A percentile compares a stretch with the other conserved stretches of the same genome.
These are phyloP conservation scores for Synergus umbraculus DNA, from an alignment of 2,888 invertebrate genomes.

Conservation along the genomic window DNA sequence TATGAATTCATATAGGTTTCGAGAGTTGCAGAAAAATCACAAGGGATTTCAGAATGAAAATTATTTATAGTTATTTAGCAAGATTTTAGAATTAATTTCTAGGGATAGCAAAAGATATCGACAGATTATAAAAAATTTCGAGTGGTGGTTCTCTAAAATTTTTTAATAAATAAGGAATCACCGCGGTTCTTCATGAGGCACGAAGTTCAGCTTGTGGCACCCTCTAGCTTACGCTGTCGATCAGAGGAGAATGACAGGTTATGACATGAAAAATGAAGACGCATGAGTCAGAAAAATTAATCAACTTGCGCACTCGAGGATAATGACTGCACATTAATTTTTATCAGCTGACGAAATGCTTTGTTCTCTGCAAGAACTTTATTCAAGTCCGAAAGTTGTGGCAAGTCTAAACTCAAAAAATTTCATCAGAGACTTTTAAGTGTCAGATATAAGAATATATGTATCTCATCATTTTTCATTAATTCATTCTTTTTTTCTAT, in stretches of 20 bases:
- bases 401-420: neutral
- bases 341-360: neutral
- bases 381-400: neutral
- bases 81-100: no score
- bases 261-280: constrained; percentile 28
- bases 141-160: neutral
- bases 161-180: neutral
- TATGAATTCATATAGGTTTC: no score
- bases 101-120: no score
- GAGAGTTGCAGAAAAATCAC: no score
- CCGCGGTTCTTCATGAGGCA: neutral
- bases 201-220: neutral
- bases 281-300: constrained; percentile 8
- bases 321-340: constrained; percentile 19
- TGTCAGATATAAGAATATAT: neutral
- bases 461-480: no score
- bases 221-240: neutral
- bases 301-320: neutral
- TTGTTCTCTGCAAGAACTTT: neutral
- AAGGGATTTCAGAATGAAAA: no score
- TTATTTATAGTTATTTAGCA: no score
- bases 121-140: no score
- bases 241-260: neutral
- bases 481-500: no score
- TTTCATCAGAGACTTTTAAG: neutral